Base-by-base conservation (phyloP, 2,797 vertebrate species). In the Lithobates pipiens region DNA sequence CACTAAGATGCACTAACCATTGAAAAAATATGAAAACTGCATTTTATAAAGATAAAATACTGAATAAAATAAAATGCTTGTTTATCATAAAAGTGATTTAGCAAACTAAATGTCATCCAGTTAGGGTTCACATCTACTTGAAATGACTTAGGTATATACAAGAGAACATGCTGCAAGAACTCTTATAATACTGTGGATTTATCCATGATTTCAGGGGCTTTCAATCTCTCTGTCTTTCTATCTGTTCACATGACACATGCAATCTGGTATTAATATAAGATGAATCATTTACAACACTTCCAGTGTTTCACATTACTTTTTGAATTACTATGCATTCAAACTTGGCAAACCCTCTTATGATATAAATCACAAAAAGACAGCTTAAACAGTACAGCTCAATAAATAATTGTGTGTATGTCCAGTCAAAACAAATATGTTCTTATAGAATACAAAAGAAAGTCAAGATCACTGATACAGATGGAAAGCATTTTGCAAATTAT, bases 191-290 rank as follows among this genome's bases (percentile, higher is more conserved):
- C 70, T 42, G 21, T 42, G 13, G 21, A 72, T 42, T 13, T 73
- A n/a, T 25, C 36, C 36, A 74, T 27, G 10, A 74, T 70, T 80
- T 54, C 13, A 50, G 11, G 36, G 21, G 68, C 42, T 54, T 80
- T 80, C 32, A 70, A 54, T 80, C 67, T n/a, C 29, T 29, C 72
- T 74, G 42, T 71, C 54, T 23, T 61, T 61, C 29, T 80, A 10
- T 71, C 50, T 36, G 29, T 68, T 73, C 54, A 80, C 44, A 71
- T n/a, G 29, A 80, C 68, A 80, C 25, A 86, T 0, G 0, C 27
- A 88, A 74, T 93, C 91, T 95, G 94, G 91, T 94, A 93, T 88
- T 91, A 91, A 94, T 94, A 89, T 88, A 84, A 86, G 57, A 88
- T 84, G 86, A 89, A 89, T 94, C 84, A 90, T 91, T 89, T 88